Evolutionary conservation across 2,797 vertebrate species (phyloP), one percentile per base, ranked within the genome.

Genomic region (Danio kyathit): DNA sequence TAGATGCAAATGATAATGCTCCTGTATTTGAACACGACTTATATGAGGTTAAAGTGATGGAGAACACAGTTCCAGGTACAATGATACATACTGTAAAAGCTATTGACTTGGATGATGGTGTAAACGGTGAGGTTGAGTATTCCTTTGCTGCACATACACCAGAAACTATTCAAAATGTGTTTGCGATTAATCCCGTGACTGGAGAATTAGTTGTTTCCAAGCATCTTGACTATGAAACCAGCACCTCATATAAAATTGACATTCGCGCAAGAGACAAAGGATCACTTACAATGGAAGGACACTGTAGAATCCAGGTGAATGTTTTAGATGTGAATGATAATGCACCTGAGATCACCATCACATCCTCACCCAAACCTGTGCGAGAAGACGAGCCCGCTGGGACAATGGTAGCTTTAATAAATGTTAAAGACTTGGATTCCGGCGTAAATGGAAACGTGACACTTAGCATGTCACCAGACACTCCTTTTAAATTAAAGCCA

Each of bases 301-400:
- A 92, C 71, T 91, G 91, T 81, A 88, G 88, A 0, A 84, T 91
- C 63, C 89, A 91, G 81, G 86, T 91, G 14, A 85, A 91, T 66
- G 72, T 94, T 70, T 74, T 86, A 0, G 92, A 94, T 16, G 88
- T 92, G n/a, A 94, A 94, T 0, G 93, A 94, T 84, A 94, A 94
- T 0, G 83, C 89, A 10, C 93, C 93, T 0, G 92, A 93, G 69
- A 89, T 94, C 10, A 76, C 65, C 44, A 71, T 94, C 5, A 90
- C 91, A 8, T 94, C 93, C 57, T 90, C 91, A 70, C 89, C 81
- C 7, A 90, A 88, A 41, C 85, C 91, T 59, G 41, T 93, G 44
- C 87, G 85, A 0, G 92, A 94, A 82, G 89, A 93, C 0, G 89
- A 90, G 0, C 81, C 86, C 4, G 80, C 82, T 0, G 91, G 90